A percentile compares a stretch with the other conserved stretches of the same genome.
Conservation (phyloP, 2,113 vertebrate species). For the Psittacara wagleri region DNA sequence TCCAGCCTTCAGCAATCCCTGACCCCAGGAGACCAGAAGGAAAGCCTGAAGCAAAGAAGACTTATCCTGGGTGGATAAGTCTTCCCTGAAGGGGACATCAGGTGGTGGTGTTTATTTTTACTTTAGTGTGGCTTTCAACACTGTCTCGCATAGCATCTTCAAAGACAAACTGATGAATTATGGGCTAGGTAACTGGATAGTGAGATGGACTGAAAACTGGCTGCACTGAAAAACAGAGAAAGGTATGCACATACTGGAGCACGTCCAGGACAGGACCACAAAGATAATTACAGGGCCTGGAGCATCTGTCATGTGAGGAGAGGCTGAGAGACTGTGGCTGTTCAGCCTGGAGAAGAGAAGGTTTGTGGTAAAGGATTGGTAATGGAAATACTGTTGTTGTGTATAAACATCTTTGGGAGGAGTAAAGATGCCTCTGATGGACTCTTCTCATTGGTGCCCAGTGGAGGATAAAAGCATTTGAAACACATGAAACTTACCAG, state of each 20-base stretch:
- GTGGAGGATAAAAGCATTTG: neutral
- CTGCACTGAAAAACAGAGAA: neutral
- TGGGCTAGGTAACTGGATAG: neutral
- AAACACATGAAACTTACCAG: neutral
- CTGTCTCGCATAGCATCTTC: neutral
- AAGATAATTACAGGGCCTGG: neutral
- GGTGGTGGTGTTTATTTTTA: neutral
- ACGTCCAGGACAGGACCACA: neutral
- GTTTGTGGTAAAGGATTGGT: neutral
- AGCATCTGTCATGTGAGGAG: neutral
- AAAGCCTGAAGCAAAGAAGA: neutral
- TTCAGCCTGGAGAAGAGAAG: neutral
- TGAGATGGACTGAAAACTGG: fast-evolving
- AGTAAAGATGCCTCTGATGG: neutral
- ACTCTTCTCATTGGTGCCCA: neutral
- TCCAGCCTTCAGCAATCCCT: neutral
- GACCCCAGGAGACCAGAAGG: neutral
- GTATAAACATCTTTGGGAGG: neutral
- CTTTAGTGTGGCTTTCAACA: neutral
- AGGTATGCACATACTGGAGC: fast-evolving
- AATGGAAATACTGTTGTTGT: neutral
- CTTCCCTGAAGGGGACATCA: too few species aligned
- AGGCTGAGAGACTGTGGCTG: neutral
- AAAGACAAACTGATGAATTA: neutral
- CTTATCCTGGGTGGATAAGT: neutral